A percentile compares a stretch with the other conserved stretches of the same genome.
These are phyloP conservation scores for Amblyopsis rosae DNA, from an alignment of 2,113 vertebrate species.

Conservation along the genomic window DNA sequence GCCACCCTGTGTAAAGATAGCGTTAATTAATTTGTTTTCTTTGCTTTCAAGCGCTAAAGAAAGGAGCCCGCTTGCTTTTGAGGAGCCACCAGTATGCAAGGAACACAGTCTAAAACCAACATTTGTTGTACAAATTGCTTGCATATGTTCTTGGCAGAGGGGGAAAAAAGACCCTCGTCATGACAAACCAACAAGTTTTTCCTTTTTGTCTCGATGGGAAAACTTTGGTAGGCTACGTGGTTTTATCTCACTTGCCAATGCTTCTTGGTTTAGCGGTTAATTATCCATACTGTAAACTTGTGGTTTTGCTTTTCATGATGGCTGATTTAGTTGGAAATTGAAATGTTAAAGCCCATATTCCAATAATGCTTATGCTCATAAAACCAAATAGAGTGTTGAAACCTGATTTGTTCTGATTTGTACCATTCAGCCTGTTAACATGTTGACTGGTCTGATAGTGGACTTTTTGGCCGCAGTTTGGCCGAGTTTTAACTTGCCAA, in stretches of 20 bases:
- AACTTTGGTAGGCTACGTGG: constrained; percentile 27
- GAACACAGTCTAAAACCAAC: constrained; percentile 76
- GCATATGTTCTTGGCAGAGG: constrained; percentile 67
- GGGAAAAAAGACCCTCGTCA: constrained; percentile 53
- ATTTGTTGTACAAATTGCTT: constrained; percentile 80
- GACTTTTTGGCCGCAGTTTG: constrained; percentile 1
- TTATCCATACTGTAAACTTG: constrained; percentile 54
- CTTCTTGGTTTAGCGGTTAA: constrained; percentile 57
- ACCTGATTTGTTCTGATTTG: background rate
- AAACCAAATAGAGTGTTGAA: background rate
- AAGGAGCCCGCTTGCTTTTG: constrained; percentile 56
- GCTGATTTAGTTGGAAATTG: constrained; percentile 38
- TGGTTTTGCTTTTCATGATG: constrained; percentile 55
- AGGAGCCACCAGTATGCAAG: constrained; percentile 66
- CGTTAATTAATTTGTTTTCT: constrained; percentile 80
- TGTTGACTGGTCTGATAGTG: background rate
- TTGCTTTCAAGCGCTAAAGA: constrained; percentile 73
- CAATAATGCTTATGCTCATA: constrained; percentile 25
- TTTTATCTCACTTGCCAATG: constrained; percentile 41
- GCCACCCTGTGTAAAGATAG: constrained; percentile 69
- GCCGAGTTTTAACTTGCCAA: background rate
- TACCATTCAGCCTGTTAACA: background rate
- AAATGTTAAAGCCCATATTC: constrained; percentile 10
- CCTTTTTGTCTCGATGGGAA: constrained; percentile 28
- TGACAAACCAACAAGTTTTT: constrained; percentile 47